Conservation (phyloP, 2,888 invertebrate genomes). For the Himalopsyche tibetana region DNA sequence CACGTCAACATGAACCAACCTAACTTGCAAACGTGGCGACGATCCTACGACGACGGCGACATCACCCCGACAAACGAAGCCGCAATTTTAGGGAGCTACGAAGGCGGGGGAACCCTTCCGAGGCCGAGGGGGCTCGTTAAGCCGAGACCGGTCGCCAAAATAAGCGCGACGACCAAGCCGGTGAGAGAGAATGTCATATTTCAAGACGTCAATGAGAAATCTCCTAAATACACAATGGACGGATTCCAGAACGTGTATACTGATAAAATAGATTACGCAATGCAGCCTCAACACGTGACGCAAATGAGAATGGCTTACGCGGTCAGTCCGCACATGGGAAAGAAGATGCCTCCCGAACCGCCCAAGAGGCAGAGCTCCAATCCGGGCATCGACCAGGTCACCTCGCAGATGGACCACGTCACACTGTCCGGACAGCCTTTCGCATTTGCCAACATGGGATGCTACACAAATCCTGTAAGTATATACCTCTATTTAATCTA, state of each 20-base stretch:
- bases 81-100: conserved; percentile 72
- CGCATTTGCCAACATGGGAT: conserved; percentile 60
- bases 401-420: conserved; percentile 65
- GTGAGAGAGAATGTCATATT: conserved; percentile 65
- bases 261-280: conserved; percentile 76
- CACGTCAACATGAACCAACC: conserved; percentile 75
- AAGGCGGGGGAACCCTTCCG: conserved; percentile 91
- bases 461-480: conserved; percentile 63
- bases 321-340: conserved; percentile 84
- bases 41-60: conserved; percentile 93
- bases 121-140: conserved; percentile 88
- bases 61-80: conserved; percentile 92
- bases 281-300: conserved; percentile 70
- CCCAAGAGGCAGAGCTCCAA: conserved; percentile 82
- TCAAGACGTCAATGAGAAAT: conserved; percentile 65
- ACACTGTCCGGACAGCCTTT: conserved; percentile 56
- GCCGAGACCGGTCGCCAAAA: conserved; percentile 89
- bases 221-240: conserved; percentile 64
- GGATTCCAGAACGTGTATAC: conserved; percentile 69
- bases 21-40: conserved; percentile 78
- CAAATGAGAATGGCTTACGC: conserved; percentile 77
- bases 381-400: conserved; percentile 65
- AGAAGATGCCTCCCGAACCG: conserved; percentile 89
- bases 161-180: conserved; percentile 75
- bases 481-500: too few species aligned